phyloP scores from a whole-genome alignment of 2,888 invertebrate genomes.

The Drosophila birchii region DNA sequence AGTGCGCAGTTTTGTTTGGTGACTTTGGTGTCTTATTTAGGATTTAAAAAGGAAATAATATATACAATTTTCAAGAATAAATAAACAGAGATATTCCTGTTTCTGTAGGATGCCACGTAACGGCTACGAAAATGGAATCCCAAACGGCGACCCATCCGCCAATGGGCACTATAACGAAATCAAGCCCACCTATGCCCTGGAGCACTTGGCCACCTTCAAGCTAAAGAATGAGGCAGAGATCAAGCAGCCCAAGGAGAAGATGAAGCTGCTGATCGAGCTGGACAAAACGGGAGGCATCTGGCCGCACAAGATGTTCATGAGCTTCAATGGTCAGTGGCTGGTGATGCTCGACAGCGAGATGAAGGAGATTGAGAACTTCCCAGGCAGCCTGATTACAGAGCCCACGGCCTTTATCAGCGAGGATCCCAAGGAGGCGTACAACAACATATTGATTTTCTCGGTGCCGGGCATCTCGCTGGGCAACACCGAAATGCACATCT shows the following conservation, averaged over 20 bases:
- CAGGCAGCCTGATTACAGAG: slow-evolving; percentile 95
- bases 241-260: slow-evolving; percentile 95
- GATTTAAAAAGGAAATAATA: neutral
- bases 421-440: slow-evolving; percentile 98
- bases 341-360: slow-evolving; percentile 97
- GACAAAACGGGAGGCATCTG: slow-evolving; percentile 98
- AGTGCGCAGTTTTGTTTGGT: slow-evolving; percentile 14
- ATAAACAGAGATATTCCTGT: too few relatives aligned
- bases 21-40: neutral
- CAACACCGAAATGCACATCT: slow-evolving; percentile 98
- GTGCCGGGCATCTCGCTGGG: slow-evolving; percentile 90
- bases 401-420: slow-evolving; percentile 98
- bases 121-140: slow-evolving; percentile 71
- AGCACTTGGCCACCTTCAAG: slow-evolving; percentile 99
- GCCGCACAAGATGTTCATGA: slow-evolving; percentile 98
- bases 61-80: neutral
- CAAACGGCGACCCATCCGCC: slow-evolving; percentile 32
- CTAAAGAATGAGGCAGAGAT: slow-evolving; percentile 95
- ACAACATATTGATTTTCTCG: slow-evolving; percentile 98
- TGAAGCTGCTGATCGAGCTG: slow-evolving; percentile 94
- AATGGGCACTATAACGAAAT: slow-evolving; percentile 50
- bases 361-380: slow-evolving; percentile 98
- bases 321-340: slow-evolving; percentile 94
- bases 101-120: slow-evolving; percentile 68
- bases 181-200: slow-evolving; percentile 93